These are phyloP conservation scores for Zosterops lateralis DNA, from an alignment of 2,113 vertebrate genomes.

Conservation along the genomic window DNA sequence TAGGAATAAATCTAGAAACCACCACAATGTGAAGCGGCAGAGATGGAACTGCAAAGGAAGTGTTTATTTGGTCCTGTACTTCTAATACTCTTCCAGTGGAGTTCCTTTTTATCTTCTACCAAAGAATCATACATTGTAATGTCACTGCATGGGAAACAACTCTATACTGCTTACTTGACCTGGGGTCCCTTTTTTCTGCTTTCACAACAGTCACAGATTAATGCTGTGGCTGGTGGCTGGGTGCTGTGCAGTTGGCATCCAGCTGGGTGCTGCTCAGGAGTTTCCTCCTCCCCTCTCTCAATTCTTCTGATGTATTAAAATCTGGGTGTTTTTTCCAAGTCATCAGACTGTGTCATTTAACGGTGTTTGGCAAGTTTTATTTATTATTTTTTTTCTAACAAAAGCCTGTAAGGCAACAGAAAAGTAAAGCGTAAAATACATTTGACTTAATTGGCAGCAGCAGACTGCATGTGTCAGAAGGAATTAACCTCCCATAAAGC, in stretches of 20 bases:
- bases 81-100: accelerated
- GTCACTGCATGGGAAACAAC: not conserved
- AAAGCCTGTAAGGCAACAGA: slow-evolving; percentile 33
- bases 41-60: not conserved
- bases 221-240: not conserved
- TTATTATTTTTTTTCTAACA: slow-evolving; percentile 36
- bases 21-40: accelerated
- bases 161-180: not conserved
- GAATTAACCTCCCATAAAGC: slow-evolving; percentile 26
- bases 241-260: not conserved
- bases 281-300: not conserved
- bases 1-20: not conserved
- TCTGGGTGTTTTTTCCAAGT: not conserved
- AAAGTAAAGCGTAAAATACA: slow-evolving; percentile 35
- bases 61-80: not conserved
- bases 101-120: not conserved
- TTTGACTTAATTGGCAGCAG: slow-evolving; percentile 36
- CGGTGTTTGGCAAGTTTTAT: slow-evolving; percentile 26
- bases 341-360: slow-evolving; percentile 22
- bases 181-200: not conserved
- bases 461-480: slow-evolving; percentile 39
- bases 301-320: slow-evolving; percentile 1
- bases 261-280: not conserved
- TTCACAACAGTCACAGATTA: not conserved
- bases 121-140: not conserved